Evolutionary conservation across 2,797 vertebrate species (phyloP), one percentile per base, ranked within the genome.

Genomic region (Pelobates cultripes): DNA sequence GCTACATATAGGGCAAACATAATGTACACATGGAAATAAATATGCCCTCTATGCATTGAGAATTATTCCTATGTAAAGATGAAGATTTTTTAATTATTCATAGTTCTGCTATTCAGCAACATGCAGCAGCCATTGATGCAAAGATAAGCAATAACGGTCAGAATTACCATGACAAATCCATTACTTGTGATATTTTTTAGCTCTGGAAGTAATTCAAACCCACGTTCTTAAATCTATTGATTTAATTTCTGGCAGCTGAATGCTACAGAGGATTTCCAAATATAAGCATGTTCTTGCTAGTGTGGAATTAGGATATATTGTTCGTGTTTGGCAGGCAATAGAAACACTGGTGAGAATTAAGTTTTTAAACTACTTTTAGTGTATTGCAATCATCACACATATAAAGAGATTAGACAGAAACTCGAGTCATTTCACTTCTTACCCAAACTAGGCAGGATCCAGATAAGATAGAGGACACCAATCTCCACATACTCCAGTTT

Each of bases 371-470:
- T 42, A 28, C 8, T 9, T 57, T 13, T 57, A 41, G 28, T n/a
- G 28, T n/a, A 10, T 60, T 40, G 55, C 73, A 74, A 41, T 74
- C 13, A 61, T 63, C 55, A 43, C 10, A 44, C 55, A 57, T 57
- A 51, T 51, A 51, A 6, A 74, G 43, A 75, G 8, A 61, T 61
- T 61, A n/a, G 8, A 28, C 42, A 63, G 5, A 57, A 64, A 44
- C 7, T 55, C 61, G n/a, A 78, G 1, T 55, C 53, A 63, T 69
- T 66, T 12, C 8, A 45, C 14, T 81, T 64, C 8, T 12, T 60
- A 79, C 70, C 70, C 0, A 6, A 66, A 61, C 44, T 85, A 73
- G 67, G 73, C 60, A 80, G 73, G 0, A 61, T 73, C 71, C 66
- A 80, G 70, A 78, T 44, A 51, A 70, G 69, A 71, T 63, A 78